Conservation (phyloP, 2,888 invertebrate genomes). For the Tetragonisca angustula region DNA sequence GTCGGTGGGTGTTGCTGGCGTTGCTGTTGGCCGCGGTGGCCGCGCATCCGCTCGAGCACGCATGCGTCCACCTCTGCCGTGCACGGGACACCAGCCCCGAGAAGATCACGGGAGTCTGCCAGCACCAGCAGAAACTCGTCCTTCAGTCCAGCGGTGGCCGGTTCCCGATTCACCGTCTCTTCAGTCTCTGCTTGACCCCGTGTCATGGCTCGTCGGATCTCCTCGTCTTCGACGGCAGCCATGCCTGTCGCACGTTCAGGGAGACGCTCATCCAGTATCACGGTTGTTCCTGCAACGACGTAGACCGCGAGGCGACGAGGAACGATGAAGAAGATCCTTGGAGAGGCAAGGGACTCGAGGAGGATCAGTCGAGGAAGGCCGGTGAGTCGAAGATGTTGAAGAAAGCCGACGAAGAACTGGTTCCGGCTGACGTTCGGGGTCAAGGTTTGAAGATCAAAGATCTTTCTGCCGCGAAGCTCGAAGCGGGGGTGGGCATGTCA, state of each 20-base stretch:
- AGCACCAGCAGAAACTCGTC: slow-evolving; percentile 33
- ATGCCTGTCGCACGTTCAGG: slow-evolving; percentile 32
- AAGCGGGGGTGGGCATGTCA: background rate
- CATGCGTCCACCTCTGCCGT: slow-evolving; percentile 63
- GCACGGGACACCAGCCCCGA: slow-evolving; percentile 37
- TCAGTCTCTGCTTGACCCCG: slow-evolving; percentile 60
- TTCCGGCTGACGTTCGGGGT: background rate
- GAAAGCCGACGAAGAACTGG: background rate
- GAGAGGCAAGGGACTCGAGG: background rate
- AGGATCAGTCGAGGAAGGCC: background rate
- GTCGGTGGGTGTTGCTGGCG: slow-evolving; percentile 74
- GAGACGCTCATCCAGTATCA: background rate
- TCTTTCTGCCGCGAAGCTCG: background rate
- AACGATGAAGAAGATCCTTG: background rate
- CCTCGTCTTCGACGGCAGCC: slow-evolving; percentile 6
- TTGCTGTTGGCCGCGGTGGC: slow-evolving; percentile 68
- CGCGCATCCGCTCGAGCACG: slow-evolving; percentile 56
- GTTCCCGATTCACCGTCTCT: slow-evolving; percentile 58
- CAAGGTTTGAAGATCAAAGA: background rate
- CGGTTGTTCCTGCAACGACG: slow-evolving; percentile 22
- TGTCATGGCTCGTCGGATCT: slow-evolving; percentile 37
- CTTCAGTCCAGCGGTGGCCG: slow-evolving; percentile 67
- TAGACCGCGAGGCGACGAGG: background rate
- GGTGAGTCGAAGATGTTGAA: background rate
- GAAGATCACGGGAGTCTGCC: slow-evolving; percentile 47